phyloP scores from a whole-genome alignment of 2,888 invertebrate species.

The Drosophila picticornis region DNA sequence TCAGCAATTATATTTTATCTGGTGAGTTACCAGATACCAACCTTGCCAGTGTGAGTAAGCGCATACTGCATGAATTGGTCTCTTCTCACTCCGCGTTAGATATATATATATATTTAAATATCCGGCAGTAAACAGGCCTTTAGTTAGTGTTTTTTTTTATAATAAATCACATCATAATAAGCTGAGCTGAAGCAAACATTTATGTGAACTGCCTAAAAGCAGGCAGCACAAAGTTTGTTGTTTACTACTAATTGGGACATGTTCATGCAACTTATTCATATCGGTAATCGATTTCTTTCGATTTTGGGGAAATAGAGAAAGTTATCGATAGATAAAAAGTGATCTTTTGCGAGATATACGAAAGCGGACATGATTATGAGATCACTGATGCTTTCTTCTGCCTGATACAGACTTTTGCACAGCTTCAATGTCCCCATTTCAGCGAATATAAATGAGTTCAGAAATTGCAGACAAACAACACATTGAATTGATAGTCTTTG shows the following conservation, averaged over 20 bases:
- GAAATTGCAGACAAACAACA: neutral
- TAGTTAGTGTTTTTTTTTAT: neutral
- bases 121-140: neutral
- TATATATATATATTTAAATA: neutral
- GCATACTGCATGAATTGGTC: neutral
- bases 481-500: neutral
- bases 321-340: neutral
- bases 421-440: neutral
- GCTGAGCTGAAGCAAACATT: constrained; percentile 2
- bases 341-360: neutral
- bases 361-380: neutral
- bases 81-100: neutral
- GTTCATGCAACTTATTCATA: constrained; percentile 17
- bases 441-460: neutral
- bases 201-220: constrained; percentile 61
- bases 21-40: neutral
- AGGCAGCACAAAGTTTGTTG: constrained; percentile 43
- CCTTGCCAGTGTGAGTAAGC: neutral
- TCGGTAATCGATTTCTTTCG: neutral
- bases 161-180: neutral
- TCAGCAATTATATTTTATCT: too few species aligned
- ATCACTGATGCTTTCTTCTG: neutral
- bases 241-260: constrained; percentile 11
- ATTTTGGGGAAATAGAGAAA: neutral
- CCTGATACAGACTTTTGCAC: neutral